Base-by-base conservation (phyloP, 2,888 invertebrate species). In the Timema cristinae region DNA sequence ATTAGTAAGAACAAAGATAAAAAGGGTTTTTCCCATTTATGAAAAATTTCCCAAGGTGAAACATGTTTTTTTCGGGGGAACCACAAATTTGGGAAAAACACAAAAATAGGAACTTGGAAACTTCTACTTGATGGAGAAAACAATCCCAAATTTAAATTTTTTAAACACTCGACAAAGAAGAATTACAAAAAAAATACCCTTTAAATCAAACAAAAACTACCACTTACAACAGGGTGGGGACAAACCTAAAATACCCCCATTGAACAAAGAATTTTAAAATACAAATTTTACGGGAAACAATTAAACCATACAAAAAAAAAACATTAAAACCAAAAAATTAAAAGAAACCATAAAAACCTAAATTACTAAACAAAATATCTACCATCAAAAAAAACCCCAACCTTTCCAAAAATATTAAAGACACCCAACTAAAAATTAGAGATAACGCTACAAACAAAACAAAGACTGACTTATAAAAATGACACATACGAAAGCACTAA, bases 81-180 rank as follows among this genome's bases (percentile, higher is more conserved):
- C 63, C 63, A 2, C 32, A 47, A 6, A 63, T 63, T 1, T n/a
- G n/a, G n/a, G n/a, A 48, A 63, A 10, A 63, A 63, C 32, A 63
- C 7, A 9, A 32, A 50, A 5, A 9, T 67, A 1, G 67, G 67
- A 13, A 67, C 67, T 0, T 67, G 67, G 67, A 67, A 67, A 67
- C 67, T 50, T 4, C 4, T 67, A 0, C 15, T 67, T 6, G 67
- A 67, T 50, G 67, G 67, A 1, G 7, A n/a, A 48, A 6, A 9
- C 11, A n/a, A 49, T 67, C 6, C 10, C 50, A 5, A 67, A 49
- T 0, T 49, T 5, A 16, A 67, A n/a, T n/a, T n/a, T n/a, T n/a
- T 67, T 5, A 67, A 67, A 67, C 67, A 67, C 50, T 50, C 50
- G 51, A 67, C 67, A 50, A 67, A 10, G 67, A 67, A 67, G 11